These are phyloP conservation scores for Buphagus erythrorhynchus DNA, from an alignment of 2,797 vertebrate genomes.

Conservation along the genomic window DNA sequence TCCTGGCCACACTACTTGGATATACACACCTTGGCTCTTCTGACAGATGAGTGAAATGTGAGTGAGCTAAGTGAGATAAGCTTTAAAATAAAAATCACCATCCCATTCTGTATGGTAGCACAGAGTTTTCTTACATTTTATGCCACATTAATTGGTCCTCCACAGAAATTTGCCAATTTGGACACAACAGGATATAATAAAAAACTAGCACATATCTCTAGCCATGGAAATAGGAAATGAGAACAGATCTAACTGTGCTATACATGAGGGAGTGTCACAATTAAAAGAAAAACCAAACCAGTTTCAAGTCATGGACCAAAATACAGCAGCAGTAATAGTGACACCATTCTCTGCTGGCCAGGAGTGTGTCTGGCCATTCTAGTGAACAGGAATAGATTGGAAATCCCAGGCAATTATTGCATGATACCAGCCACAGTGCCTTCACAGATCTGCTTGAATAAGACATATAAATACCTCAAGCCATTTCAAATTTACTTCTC, in stretches of 20 bases:
- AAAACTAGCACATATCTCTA: background rate
- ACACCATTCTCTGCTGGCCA: background rate
- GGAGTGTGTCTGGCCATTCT: background rate
- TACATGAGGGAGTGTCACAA: background rate
- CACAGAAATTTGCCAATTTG: background rate
- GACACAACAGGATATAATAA: background rate
- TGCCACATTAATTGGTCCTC: background rate
- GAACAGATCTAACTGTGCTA: background rate
- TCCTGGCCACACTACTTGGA: background rate
- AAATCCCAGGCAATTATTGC: background rate
- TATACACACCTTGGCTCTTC: background rate
- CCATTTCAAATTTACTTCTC: background rate
- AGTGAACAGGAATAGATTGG: background rate
- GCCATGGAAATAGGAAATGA: background rate
- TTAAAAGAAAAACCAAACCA: background rate
- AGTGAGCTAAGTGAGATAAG: background rate
- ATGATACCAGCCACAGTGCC: background rate
- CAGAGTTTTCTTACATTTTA: background rate
- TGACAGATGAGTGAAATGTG: background rate
- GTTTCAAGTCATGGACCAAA: background rate
- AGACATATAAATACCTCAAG: background rate
- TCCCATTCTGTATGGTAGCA: background rate
- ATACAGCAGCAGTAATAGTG: background rate
- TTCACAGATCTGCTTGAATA: background rate
- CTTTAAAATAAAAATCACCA: background rate